Evolutionary conservation across 2,888 invertebrate genomes (phyloP).

Genomic region (Mimachlamys varia): DNA sequence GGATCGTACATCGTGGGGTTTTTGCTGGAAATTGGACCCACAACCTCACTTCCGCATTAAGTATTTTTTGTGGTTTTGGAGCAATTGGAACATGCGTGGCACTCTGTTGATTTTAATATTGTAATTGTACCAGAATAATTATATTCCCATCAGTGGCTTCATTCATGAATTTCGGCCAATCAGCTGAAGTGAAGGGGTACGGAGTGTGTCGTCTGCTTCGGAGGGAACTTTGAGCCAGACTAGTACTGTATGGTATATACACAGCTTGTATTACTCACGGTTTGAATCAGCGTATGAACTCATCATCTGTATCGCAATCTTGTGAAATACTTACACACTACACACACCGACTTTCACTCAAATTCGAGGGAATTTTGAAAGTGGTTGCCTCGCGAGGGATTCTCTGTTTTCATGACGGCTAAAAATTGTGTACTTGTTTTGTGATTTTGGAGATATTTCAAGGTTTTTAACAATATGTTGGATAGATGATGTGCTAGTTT

Average conservation of each 20-base stretch:
- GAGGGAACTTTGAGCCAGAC: neutral
- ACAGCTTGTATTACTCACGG: neutral
- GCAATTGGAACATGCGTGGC: slow-evolving; percentile 15
- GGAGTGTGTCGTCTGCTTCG: neutral
- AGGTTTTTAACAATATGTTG: neutral
- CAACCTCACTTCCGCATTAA: slow-evolving; percentile 27
- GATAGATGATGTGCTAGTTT: neutral
- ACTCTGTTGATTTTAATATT: neutral
- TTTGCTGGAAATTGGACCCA: neutral
- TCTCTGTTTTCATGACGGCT: neutral
- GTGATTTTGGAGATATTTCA: neutral
- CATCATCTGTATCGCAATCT: slow-evolving; percentile 21
- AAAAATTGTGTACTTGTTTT: neutral
- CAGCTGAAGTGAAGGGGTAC: slow-evolving; percentile 32
- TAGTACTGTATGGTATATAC: neutral
- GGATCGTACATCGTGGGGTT: neutral
- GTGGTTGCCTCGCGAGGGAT: neutral
- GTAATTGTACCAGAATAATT: neutral
- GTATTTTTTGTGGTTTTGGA: neutral
- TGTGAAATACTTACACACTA: neutral
- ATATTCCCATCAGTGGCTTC: neutral
- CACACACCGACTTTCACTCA: neutral
- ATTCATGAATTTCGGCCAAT: slow-evolving; percentile 39
- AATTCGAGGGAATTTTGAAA: neutral
- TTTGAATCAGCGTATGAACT: slow-evolving; percentile 31